Base-by-base conservation (phyloP, 2,888 invertebrate species). In the Habrosyne pyritoides region DNA sequence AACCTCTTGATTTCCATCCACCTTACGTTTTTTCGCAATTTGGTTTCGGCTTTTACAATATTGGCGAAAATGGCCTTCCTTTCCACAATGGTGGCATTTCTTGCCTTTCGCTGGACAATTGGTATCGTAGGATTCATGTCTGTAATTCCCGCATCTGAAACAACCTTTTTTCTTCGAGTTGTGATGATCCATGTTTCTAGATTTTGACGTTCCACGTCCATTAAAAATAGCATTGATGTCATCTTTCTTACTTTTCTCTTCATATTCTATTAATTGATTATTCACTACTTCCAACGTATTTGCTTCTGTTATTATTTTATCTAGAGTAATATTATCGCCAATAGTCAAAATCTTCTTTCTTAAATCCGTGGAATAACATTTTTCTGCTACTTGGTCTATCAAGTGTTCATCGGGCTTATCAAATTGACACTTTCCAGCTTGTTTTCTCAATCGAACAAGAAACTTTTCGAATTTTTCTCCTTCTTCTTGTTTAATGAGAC, bases 361-460 rank as follows among this genome's bases (percentile, higher is more conserved):
- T 2, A 67, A 28, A n/a, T 69, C 62, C 1, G 28, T 2, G 18
- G 60, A 62, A 0, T 0, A 7, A 28, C 66, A 63, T 50, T 67
- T 71, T 56, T 70, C 68, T 2, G 50, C 49, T 0, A 70, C 57
- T 47, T 71, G 70, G 21, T 69, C 69, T 2, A 73, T 62, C 0
- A 71, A 8, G 2, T 70, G 28, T 3, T 72, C 63, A 2, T 18
- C 21, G 5, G n/a, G n/a, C 1, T 47, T 33, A 0, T 8, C 2
- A 48, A 71, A 69, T 10, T 69, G 21, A 33, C 71, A 74, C 60
- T 71, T 71, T 1, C 6, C 24, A 1, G 59, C 52, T 61, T 73
- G 70, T 0, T 59, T 18, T 14, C 71, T 50, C 1, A 71, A 22
- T 10, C 58, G 49, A 0, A 69, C 42, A 0, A 70, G 0, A 46